Base-by-base conservation (phyloP, 2,888 invertebrate genomes). In the Eupithecia abbreviata region DNA sequence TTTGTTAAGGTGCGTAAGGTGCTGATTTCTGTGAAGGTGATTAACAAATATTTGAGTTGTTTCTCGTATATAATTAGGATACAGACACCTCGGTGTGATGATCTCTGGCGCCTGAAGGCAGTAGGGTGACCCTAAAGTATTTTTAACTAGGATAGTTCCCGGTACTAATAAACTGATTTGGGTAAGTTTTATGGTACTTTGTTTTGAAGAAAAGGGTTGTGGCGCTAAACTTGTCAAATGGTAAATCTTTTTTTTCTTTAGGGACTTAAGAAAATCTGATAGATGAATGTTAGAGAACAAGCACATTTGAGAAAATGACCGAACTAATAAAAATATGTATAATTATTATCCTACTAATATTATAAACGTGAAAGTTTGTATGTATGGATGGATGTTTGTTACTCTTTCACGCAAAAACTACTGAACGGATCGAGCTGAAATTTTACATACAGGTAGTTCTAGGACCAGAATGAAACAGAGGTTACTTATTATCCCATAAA, bases 11-110 rank as follows among this genome's bases (percentile, higher is more conserved):
- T 45, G 30, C 2, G 3, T 73, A 73, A 73, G 73, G 73, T 73
- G 73, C 18, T 71, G 55, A 77, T 77, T 77, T 41, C 9, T 12
- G 12, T 74, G 72, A 51, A 43, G 73, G 43, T 73, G 43, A 41
- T 72, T 77, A 88, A 89, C 90, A 91, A 91, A 91, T 91, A 92
- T 91, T 92, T 92, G 92, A 85, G 87, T 89, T 91, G 84, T 88
- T 85, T 90, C 87, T 86, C 86, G 89, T 86, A 90, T 94, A 93
- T 94, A 93, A 94, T 95, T 95, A 94, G 91, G 86, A 83, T 84
- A 85, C 92, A 93, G 92, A 95, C 94, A 94, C 94, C 94, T 94
- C 87, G 85, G 88, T 85, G 90, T 89, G 91, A 90, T 92, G 90
- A 90, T 86, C 83, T 85, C 88, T 92, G 94, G 94, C 93, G 94